Evolutionary conservation across 2,113 vertebrate species (phyloP).

Genomic region (Hyperopisus bebe): DNA sequence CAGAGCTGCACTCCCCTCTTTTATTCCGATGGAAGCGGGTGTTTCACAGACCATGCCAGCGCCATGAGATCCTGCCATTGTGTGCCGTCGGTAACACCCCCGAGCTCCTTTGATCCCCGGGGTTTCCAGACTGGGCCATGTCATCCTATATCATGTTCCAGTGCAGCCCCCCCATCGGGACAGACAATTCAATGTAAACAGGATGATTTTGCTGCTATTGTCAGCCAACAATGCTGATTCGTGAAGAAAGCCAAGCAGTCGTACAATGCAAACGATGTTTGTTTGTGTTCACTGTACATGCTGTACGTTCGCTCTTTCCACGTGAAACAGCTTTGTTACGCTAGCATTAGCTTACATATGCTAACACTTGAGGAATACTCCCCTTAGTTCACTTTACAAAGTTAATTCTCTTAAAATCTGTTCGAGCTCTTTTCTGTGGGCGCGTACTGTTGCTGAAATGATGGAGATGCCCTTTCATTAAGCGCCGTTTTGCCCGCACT

Average conservation of each 20-base stretch:
- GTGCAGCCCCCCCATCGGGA: background rate
- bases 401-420: background rate
- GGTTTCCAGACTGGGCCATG: background rate
- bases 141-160: background rate
- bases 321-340: background rate
- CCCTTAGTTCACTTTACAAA: background rate
- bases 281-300: background rate
- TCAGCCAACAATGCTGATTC: background rate
- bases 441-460: background rate
- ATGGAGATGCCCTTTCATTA: background rate
- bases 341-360: background rate
- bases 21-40: background rate
- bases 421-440: background rate
- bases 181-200: background rate
- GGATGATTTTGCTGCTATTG: conserved; percentile 5
- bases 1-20: background rate
- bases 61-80: background rate
- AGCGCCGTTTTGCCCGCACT: background rate
- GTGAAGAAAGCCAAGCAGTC: background rate
- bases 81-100: background rate
- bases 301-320: background rate
- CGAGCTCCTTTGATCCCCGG: background rate
- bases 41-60: background rate
- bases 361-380: background rate
- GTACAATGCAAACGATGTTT: background rate